Evolutionary conservation across 2,797 vertebrate genomes (phyloP), one percentile per base, ranked within the genome.

Genomic region (Phalloptychus januarius): DNA sequence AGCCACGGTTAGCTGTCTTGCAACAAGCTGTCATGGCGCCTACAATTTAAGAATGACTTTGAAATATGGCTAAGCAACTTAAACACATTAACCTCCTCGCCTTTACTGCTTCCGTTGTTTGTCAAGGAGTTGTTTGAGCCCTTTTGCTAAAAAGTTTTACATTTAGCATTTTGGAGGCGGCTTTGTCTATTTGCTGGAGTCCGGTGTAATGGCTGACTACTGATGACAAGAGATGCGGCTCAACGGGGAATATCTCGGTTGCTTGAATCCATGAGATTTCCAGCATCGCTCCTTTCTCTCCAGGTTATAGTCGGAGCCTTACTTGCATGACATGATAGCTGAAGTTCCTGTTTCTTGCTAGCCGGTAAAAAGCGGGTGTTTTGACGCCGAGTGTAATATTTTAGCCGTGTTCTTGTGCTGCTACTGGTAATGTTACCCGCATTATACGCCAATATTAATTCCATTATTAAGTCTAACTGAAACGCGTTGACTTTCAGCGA

Each of bases 1-100:
- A 93, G 92, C 91, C 85, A 44, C 10, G 0, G 77, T 79, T 91
- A 91, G 89, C 88, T 75, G 82, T 76, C 84, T 85, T 86, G 38
- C 77, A 89, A 77, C 81, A 80, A 91, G 86, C 90, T 94, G 94
- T 93, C 93, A 94, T 90, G 92, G 90, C 91, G 92, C 86, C 87
- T 75, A 28, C 78, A 84, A 78, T 84, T 46, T 45, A 31, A 71
- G n/a, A 72, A 48, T 61, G 78, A 56, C 16, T 67, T 11, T n/a
- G 73, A 81, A 87, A 86, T 71, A 45, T 15, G 6, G 50, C 23
- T 1, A 12, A 83, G 70, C 83, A 86, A 0, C n/a, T 75, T 1
- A 8, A 54, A 40, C 4, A 54, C 44, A 3, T 2, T 7, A 56
- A 0, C 5, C 31, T 1, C 1, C 2, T 16, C 15, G 5, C 1